Evolutionary conservation across 2,888 invertebrate species (phyloP).

Genomic region (Pilophorus perplexus): DNA sequence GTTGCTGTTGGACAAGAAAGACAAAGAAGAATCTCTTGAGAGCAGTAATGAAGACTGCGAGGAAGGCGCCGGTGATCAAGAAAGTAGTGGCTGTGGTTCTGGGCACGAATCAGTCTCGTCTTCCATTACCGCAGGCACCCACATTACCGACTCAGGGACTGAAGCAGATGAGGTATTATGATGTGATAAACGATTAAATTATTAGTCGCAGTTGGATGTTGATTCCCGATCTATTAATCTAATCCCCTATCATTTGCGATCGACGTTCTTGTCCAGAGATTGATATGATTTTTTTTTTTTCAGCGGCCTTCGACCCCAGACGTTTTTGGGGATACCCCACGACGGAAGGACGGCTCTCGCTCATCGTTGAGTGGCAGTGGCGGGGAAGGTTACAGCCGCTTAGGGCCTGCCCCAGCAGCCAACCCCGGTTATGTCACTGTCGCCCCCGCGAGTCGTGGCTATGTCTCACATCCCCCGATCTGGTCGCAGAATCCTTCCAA

Average conservation of each 20-base stretch:
- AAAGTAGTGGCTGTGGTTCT: conserved; percentile 60
- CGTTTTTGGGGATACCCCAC: conserved; percentile 40
- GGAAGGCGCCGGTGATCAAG: conserved; percentile 51
- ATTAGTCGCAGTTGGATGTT: no score
- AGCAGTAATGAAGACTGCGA: conserved; percentile 43
- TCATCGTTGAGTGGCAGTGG: conserved; percentile 36
- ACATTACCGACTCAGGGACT: conserved; percentile 55
- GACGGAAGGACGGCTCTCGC: conserved; percentile 23
- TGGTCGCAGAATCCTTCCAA: conserved; percentile 39
- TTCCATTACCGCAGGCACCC: conserved; percentile 57
- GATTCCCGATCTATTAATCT: no score
- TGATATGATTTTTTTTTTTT: neutral
- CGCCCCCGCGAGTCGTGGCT: conserved; percentile 39
- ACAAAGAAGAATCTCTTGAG: conserved; percentile 49
- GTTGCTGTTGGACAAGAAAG: conserved; percentile 53
- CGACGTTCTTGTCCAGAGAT: no score
- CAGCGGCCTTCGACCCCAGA: conserved; percentile 37
- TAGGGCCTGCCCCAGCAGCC: conserved; percentile 36
- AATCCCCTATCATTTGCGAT: no score
- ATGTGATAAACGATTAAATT: neutral
- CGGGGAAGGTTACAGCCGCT: conserved; percentile 41
- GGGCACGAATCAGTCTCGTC: conserved; percentile 60
- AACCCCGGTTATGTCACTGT: conserved; percentile 38
- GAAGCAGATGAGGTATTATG: conserved; percentile 52
- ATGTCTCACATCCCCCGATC: conserved; percentile 41